Conservation (phyloP, 2,113 vertebrate species). For the Syngnathus scovelli region DNA sequence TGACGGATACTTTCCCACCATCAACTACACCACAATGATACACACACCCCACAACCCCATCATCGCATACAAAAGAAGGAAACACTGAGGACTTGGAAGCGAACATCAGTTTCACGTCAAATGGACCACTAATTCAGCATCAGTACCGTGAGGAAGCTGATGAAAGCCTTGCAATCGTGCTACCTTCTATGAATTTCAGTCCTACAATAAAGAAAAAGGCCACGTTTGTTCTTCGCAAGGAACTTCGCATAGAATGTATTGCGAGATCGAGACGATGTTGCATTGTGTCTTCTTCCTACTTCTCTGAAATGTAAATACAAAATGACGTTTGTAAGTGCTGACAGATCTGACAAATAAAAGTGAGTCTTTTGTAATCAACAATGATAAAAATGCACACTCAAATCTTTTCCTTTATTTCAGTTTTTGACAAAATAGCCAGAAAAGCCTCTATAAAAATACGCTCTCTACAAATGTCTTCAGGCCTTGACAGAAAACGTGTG, state of each 20-base stretch:
- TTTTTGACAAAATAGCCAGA: conserved; percentile 98
- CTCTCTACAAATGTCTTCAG: conserved; percentile 89
- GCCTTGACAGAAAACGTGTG: conserved; percentile 82
- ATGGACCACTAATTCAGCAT: not conserved
- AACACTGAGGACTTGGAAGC: conserved; percentile 38
- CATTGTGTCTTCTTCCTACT: too few relatives aligned
- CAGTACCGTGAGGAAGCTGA: not conserved
- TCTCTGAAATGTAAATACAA: too few relatives aligned
- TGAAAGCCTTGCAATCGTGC: not conserved
- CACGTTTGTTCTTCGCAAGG: too few relatives aligned
- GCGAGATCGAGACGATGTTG: too few relatives aligned
- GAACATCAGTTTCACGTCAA: not conserved
- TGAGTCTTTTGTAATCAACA: not conserved
- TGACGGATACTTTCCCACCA: conserved; percentile 84
- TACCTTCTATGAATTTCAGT: not conserved
- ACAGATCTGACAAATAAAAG: too few relatives aligned
- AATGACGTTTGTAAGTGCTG: too few relatives aligned
- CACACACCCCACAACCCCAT: conserved; percentile 89
- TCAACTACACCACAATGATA: conserved; percentile 98
- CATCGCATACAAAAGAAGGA: conserved; percentile 83
- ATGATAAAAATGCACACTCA: conserved; percentile 52
- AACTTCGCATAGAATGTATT: too few relatives aligned
- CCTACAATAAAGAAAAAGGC: too few relatives aligned
- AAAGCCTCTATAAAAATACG: conserved; percentile 99
- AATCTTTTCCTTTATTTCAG: conserved; percentile 93